Base-by-base conservation (phyloP, 2,113 vertebrate species). In the Pedetes capensis region DNA sequence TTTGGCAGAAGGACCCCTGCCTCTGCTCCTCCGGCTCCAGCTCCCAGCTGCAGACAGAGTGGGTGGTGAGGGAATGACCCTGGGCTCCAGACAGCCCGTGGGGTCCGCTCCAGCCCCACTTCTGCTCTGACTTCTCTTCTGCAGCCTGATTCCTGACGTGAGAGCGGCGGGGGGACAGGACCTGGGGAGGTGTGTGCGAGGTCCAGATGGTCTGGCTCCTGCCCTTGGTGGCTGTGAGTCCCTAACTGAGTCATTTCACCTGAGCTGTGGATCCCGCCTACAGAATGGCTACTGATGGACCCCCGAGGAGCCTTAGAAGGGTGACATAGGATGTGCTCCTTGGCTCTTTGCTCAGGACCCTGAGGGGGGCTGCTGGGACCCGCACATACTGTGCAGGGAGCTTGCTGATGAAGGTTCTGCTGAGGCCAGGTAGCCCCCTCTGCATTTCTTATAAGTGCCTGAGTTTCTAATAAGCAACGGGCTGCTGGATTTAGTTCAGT, bases 1-100 rank as follows among this genome's bases (percentile, higher is more conserved):
- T 86, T 59, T 13, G 59, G 86, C 88, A 93, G 88, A 25, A 2
- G 76, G 79, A 71, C n/a, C 69, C 91, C 93, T 17, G 37, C 57
- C 29, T 34, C 0, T 49, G 72, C 91, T 64, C 42, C 29, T 63
- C 53, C n/a, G 1, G 34, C 85, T 37, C 34, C 53, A 66, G 37
- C 51, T 78, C 23, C 0, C 6, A 8, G 83, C 81, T 3, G 12
- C 66, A 44, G 85, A 72, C 42, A 16, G 68, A 78, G 83, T 34
- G 47, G 64, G 71, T 81, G 0, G 3, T 1, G 49, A 79, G 64
- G 64, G 44, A 63, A 61, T 5, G 37, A 17, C 17, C n/a, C 34
- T 2, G 10, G 55, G 72, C 20, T 64, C 57, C 55, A 85, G 72
- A n/a, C 55, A 11, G 94, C 89, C 13, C 22, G 14, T 13, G 2